phyloP scores from a whole-genome alignment of 1,140 invertebrate species.

The Leptinotarsa undecemlineata region DNA sequence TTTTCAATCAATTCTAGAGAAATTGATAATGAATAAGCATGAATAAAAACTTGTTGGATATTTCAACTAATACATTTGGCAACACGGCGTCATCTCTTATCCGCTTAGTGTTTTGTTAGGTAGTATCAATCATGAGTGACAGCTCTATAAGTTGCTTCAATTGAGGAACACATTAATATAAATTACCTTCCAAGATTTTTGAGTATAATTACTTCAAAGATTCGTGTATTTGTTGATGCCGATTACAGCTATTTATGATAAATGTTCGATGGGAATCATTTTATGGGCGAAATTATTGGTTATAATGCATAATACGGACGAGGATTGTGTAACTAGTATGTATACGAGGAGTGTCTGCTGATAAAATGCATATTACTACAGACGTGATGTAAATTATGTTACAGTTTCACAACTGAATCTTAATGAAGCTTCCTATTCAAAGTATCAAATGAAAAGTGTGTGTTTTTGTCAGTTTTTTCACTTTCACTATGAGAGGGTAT shows the following conservation, averaged over 20 bases:
- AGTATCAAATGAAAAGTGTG: background rate
- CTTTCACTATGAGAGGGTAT: too few relatives aligned
- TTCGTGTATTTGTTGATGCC: conserved; percentile 17
- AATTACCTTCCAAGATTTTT: conserved; percentile 17
- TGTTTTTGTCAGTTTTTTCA: background rate
- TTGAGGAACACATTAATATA: conserved; percentile 15
- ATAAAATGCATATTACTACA: too few relatives aligned
- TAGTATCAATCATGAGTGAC: conserved; percentile 5
- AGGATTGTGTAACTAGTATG: background rate
- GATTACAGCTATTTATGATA: conserved; percentile 10
- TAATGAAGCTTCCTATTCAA: background rate
- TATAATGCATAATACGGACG: background rate
- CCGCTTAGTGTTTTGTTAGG: background rate
- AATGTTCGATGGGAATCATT: conserved; percentile 1
- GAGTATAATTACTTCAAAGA: conserved; percentile 9
- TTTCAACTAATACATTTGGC: background rate
- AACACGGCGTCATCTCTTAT: background rate
- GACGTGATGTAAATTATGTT: too few relatives aligned
- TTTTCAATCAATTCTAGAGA: too few relatives aligned
- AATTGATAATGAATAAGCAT: too few relatives aligned
- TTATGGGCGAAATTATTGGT: conserved; percentile 12
- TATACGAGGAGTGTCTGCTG: background rate
- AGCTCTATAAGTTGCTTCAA: conserved; percentile 9
- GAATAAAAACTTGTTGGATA: too few relatives aligned
- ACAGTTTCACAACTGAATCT: background rate